A percentile compares a stretch with the other conserved stretches of the same genome.
Evolutionary conservation across 2,797 vertebrate genomes (phyloP).

Genomic region (Pristis pectinata): DNA sequence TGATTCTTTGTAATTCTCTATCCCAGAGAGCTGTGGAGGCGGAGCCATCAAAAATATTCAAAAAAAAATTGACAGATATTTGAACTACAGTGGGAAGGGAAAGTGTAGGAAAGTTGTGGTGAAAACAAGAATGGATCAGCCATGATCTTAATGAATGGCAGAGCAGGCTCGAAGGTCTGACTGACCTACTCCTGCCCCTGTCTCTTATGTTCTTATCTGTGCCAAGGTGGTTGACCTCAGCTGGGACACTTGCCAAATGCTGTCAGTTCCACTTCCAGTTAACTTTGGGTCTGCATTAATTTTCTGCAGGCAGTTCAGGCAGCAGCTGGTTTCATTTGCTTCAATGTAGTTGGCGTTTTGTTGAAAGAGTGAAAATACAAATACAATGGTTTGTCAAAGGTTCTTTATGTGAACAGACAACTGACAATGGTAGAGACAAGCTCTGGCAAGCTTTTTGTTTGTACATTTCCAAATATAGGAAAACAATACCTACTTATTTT

Average conservation of each 20-base stretch:
- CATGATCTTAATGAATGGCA: no score
- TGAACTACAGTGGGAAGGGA: no score
- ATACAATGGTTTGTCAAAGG: background rate
- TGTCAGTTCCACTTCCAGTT: constrained; percentile 26
- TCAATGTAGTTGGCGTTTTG: constrained; percentile 13
- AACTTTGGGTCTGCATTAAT: constrained; percentile 22
- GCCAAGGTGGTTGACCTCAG: background rate
- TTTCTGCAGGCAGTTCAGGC: constrained; percentile 1
- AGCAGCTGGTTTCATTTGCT: constrained; percentile 36
- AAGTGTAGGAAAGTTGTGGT: no score
- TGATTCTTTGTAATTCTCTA: no score
- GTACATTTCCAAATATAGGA: background rate
- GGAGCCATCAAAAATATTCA: no score
- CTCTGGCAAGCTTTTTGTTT: constrained; percentile 19
- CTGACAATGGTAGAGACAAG: background rate
- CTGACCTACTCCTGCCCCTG: no score
- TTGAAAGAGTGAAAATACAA: constrained; percentile 29
- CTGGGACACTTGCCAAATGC: constrained; percentile 31
- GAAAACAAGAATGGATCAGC: no score
- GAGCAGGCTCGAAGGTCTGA: no score
- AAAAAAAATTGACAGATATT: no score
- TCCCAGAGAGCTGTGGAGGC: no score
- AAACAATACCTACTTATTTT: constrained; percentile 30
- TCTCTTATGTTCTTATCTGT: background rate
- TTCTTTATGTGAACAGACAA: constrained; percentile 9